A percentile compares a stretch with the other conserved stretches of the same genome.
Conservation (phyloP, 2,888 invertebrate species). For the Strigamia crassipes region DNA sequence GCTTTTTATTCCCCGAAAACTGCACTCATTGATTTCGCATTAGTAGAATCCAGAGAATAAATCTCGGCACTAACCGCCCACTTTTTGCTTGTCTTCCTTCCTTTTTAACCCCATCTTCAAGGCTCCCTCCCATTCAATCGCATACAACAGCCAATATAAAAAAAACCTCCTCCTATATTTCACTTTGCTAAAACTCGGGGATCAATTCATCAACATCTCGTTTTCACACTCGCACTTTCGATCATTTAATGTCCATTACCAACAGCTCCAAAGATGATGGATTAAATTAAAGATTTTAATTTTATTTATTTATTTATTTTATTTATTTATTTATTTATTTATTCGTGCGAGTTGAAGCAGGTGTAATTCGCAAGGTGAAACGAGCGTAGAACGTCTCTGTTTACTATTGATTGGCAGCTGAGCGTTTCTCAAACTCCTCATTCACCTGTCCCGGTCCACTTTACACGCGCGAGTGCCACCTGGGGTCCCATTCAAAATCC, state of each 20-base stretch:
- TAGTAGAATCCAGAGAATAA: slow-evolving; percentile 16
- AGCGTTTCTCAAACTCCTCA: slow-evolving; percentile 8
- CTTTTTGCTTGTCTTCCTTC: slow-evolving; percentile 11
- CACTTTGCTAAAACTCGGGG: not conserved
- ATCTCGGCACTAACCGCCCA: not conserved
- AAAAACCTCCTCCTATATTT: not conserved
- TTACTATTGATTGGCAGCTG: slow-evolving; percentile 21
- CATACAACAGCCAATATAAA: not conserved
- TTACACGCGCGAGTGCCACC: slow-evolving; percentile 16
- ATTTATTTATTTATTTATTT: not conserved
- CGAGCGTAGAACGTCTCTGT: not conserved
- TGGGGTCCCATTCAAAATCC: slow-evolving; percentile 12
- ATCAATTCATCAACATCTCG: not conserved
- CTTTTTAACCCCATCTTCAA: slow-evolving; percentile 4
- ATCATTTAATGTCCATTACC: not conserved
- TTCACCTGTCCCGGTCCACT: slow-evolving; percentile 21
- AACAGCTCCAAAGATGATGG: not conserved
- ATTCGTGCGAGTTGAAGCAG: not conserved
- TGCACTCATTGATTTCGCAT: slow-evolving; percentile 14
- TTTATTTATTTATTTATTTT: not conserved
- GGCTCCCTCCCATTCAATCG: not conserved
- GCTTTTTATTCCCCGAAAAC: not conserved
- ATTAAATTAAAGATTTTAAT: not conserved
- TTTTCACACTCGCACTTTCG: not conserved
- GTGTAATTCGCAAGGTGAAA: not conserved